phyloP scores from a whole-genome alignment of 2,888 invertebrate species.

The Carterocephalus palaemon region DNA sequence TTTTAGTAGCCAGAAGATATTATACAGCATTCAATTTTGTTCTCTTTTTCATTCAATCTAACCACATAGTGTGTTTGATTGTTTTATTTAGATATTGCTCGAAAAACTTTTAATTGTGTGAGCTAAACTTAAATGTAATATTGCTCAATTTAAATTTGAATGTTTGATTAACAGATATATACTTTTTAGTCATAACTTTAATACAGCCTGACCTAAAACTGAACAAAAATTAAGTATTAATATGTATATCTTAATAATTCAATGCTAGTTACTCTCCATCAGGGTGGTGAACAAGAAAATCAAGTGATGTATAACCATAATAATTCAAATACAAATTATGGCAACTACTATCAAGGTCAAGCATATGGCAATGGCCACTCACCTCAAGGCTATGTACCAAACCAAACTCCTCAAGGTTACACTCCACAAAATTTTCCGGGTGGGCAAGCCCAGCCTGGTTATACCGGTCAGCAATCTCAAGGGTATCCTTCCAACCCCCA shows the following conservation, averaged over 20 bases:
- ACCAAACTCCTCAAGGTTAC: slow-evolving; percentile 62
- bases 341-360: slow-evolving; percentile 72
- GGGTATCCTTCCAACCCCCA: slow-evolving; percentile 66
- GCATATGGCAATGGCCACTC: slow-evolving; percentile 71
- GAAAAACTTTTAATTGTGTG: no score
- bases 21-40: not conserved
- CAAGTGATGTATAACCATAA: slow-evolving; percentile 69
- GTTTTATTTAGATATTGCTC: no score
- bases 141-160: no score
- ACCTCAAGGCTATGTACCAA: slow-evolving; percentile 65
- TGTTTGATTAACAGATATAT: no score
- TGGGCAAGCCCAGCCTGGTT: slow-evolving; percentile 52
- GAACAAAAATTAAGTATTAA: no score
- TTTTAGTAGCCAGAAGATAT: not conserved
- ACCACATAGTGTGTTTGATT: no score
- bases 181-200: no score
- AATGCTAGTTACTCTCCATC: no score
- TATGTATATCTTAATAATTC: no score
- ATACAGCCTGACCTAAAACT: no score
- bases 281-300: slow-evolving; percentile 73
- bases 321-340: slow-evolving; percentile 62
- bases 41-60: not conserved
- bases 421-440: slow-evolving; percentile 63
- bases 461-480: slow-evolving; percentile 58
- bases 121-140: no score